Conservation (phyloP, 2,888 invertebrate species). For the Lydus trimaculatus region DNA sequence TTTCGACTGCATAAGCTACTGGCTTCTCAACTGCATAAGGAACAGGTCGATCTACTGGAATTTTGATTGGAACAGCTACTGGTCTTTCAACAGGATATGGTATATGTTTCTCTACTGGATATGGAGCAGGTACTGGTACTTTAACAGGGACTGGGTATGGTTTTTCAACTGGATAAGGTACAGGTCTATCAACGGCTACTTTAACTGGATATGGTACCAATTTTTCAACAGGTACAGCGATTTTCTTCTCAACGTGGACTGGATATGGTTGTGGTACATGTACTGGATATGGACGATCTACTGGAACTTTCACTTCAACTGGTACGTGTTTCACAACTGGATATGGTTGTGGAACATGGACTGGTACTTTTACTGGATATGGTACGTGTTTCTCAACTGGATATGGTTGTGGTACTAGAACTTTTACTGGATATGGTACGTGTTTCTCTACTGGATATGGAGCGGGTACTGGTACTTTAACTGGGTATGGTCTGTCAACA, state of each 20-base stretch:
- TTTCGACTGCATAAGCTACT: conserved; percentile 72
- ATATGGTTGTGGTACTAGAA: conserved; percentile 78
- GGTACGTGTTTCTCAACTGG: conserved; percentile 78
- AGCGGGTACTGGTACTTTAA: conserved; percentile 79
- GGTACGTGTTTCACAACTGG: conserved; percentile 78
- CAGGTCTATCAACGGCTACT: conserved; percentile 64
- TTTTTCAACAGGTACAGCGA: conserved; percentile 74
- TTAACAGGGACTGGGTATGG: conserved; percentile 61
- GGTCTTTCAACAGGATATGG: conserved; percentile 70
- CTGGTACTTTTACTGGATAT: conserved; percentile 76
- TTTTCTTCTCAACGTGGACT: conserved; percentile 72
- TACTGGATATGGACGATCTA: conserved; percentile 74
- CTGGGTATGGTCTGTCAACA: conserved; percentile 80
- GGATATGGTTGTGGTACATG: conserved; percentile 73
- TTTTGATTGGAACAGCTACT: conserved; percentile 65
- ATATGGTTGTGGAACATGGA: conserved; percentile 78
- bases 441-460: conserved; percentile 83
- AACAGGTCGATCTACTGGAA: conserved; percentile 63
- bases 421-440: conserved; percentile 77
- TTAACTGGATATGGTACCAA: conserved; percentile 73
- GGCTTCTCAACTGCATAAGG: conserved; percentile 68
- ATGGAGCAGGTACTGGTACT: conserved; percentile 71
- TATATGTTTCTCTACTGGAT: conserved; percentile 71
- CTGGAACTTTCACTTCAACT: conserved; percentile 73
- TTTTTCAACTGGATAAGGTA: conserved; percentile 65